Conservation (phyloP, 2,888 invertebrate species). For the Orchestes rusci region DNA sequence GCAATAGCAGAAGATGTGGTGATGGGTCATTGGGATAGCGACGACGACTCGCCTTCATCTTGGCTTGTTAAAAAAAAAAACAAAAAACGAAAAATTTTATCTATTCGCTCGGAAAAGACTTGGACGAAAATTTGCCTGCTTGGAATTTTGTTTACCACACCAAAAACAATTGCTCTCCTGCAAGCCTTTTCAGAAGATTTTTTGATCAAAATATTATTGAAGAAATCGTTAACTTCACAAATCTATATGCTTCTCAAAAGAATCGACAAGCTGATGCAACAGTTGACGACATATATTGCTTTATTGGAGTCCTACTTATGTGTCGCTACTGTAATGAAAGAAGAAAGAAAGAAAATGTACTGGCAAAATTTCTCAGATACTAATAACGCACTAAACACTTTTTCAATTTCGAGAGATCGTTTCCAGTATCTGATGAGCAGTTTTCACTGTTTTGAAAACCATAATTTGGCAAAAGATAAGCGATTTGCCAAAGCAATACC, state of each 20-base stretch:
- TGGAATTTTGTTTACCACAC: conserved; percentile 5
- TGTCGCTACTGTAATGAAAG: background rate
- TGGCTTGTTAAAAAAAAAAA: background rate
- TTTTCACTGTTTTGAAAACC: conserved; percentile 32
- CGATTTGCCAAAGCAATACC: conserved; percentile 33
- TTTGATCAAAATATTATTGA: conserved; percentile 3
- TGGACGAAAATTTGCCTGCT: background rate
- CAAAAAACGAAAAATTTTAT: background rate
- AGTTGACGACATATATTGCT: conserved; percentile 20
- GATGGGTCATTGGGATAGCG: background rate
- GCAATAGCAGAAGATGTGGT: background rate
- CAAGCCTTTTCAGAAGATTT: conserved; percentile 1
- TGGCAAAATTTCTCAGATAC: conserved; percentile 31
- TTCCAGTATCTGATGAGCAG: conserved; percentile 32
- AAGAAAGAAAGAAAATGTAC: conserved; percentile 26
- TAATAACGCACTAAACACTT: conserved; percentile 28
- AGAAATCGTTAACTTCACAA: conserved; percentile 1
- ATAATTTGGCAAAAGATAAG: conserved; percentile 28
- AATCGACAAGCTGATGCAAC: conserved; percentile 12
- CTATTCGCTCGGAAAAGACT: conserved; percentile 4
- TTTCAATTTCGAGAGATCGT: conserved; percentile 31
- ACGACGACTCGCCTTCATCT: background rate
- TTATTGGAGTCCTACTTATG: conserved; percentile 25
- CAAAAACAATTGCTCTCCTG: conserved; percentile 3
- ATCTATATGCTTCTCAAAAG: conserved; percentile 8